Evolutionary conservation across 2,797 vertebrate genomes (phyloP).

Genomic region (Sebastes matsubarae): DNA sequence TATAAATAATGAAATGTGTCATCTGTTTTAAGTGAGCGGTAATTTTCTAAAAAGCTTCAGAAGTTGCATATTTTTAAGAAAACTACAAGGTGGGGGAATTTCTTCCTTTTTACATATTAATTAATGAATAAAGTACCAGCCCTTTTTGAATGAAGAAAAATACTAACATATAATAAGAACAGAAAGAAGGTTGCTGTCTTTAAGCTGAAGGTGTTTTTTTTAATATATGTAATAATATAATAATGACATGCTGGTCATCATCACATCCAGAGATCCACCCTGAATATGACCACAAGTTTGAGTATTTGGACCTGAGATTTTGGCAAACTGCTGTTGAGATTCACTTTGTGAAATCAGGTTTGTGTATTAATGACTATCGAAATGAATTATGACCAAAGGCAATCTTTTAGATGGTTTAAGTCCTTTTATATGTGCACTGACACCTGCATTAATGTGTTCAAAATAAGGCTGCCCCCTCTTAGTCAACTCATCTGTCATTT

Average conservation of each 20-base stretch:
- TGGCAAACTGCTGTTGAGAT: conserved; percentile 64
- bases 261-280: conserved; percentile 58
- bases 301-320: conserved; percentile 81
- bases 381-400: conserved; percentile 23
- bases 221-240: conserved; percentile 18
- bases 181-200: conserved; percentile 14
- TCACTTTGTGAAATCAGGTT: conserved; percentile 34
- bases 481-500: too few species aligned
- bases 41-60: conserved; percentile 20
- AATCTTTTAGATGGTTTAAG: conserved; percentile 1
- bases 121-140: conserved; percentile 68
- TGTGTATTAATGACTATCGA: conserved; percentile 22
- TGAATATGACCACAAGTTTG: conserved; percentile 63
- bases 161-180: conserved; percentile 25
- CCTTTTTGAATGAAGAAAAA: conserved; percentile 66
- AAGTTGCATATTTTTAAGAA: conserved; percentile 59
- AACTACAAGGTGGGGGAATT: conserved; percentile 9
- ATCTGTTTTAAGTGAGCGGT: conserved; percentile 10
- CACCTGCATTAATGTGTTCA: neutral
- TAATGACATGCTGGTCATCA: conserved; percentile 60
- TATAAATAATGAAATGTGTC: conserved; percentile 3
- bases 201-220: conserved; percentile 22
- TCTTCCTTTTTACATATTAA: conserved; percentile 21
- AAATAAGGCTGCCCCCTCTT: too few species aligned
- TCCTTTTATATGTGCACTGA: conserved; percentile 13